Conservation (phyloP, 2,888 invertebrate genomes). For the Poecilobothrus nobilitatus region DNA sequence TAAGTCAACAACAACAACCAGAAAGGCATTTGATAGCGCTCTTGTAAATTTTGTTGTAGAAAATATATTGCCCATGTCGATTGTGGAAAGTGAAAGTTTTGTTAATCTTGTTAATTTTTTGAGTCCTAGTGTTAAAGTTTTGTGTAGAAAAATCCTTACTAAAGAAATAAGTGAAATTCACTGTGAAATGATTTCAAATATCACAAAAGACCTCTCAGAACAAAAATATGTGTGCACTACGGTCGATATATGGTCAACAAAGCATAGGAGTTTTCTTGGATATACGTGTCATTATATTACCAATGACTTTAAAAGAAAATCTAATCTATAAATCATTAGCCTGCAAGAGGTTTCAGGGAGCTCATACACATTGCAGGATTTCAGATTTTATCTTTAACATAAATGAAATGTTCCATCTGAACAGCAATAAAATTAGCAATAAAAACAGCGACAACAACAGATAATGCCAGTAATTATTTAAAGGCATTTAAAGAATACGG, state of each 20-base stretch:
- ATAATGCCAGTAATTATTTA: background rate
- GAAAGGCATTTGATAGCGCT: background rate
- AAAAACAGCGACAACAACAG: background rate
- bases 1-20: no score
- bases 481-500: slow-evolving; percentile 1
- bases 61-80: slow-evolving; percentile 1
- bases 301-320: background rate
- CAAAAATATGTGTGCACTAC: slow-evolving; percentile 7
- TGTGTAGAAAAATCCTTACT: background rate
- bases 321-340: background rate
- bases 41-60: background rate
- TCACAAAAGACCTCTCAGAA: background rate
- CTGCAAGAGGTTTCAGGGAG: background rate
- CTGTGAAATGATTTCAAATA: background rate
- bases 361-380: background rate
- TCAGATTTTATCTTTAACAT: background rate
- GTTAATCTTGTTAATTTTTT: background rate
- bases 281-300: background rate
- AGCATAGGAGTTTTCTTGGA: background rate
- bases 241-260: background rate
- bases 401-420: background rate
- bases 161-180: background rate
- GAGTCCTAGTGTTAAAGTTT: background rate
- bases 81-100: slow-evolving; percentile 7
- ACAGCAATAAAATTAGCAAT: background rate